Evolutionary conservation across 2,113 vertebrate species (phyloP).

Genomic region (Oceanites oceanicus): DNA sequence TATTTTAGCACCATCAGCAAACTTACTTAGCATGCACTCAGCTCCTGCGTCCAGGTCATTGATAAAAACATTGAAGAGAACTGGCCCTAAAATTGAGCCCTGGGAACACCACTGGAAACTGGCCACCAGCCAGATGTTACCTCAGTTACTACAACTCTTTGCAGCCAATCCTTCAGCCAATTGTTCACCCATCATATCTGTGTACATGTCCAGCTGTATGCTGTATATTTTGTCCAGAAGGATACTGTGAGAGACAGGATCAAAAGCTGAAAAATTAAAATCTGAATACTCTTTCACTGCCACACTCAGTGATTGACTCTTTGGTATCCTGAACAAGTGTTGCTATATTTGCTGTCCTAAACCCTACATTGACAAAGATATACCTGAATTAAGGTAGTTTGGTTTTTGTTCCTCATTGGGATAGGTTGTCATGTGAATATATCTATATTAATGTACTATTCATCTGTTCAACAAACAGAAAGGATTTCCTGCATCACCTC

Average conservation of each 20-base stretch:
- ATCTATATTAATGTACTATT: neutral
- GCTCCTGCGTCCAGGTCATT: neutral
- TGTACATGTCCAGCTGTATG: no score
- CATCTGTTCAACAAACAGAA: neutral
- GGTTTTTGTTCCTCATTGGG: neutral
- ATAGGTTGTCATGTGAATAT: neutral
- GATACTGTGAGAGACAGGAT: no score
- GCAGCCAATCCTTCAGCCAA: no score
- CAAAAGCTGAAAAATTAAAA: neutral
- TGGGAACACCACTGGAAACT: neutral
- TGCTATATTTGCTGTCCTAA: neutral
- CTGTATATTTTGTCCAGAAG: no score
- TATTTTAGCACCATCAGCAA: neutral
- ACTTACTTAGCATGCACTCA: neutral
- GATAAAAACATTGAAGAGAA: neutral
- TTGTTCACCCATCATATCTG: no score
- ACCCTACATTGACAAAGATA: neutral
- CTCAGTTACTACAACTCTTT: no score
- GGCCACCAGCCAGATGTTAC: neutral
- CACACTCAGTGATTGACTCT: neutral
- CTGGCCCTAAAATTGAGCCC: neutral
- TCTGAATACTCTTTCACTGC: neutral
- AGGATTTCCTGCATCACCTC: neutral
- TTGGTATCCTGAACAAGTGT: neutral
- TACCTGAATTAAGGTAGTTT: neutral